These are phyloP conservation scores for Colossoma macropomum DNA, from an alignment of 2,113 vertebrate species.

Conservation along the genomic window DNA sequence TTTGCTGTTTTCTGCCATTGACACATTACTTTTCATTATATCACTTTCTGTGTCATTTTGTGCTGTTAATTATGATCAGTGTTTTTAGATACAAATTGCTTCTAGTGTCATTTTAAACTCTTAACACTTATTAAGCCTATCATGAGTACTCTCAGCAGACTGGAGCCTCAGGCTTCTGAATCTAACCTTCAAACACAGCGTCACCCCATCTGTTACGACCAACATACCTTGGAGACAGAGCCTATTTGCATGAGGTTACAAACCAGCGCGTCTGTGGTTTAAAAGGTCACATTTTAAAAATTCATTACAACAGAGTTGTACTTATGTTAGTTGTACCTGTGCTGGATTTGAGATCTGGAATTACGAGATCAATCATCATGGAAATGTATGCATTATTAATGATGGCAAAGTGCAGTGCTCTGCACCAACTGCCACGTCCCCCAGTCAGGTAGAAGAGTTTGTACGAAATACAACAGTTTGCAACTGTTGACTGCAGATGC, in stretches of 20 bases:
- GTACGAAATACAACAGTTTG: background rate
- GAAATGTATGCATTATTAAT: slow-evolving; percentile 6
- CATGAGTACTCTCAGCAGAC: background rate
- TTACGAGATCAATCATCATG: background rate
- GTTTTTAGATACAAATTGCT: background rate
- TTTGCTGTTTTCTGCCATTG: too few relatives aligned
- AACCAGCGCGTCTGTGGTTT: background rate
- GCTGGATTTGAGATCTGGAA: background rate
- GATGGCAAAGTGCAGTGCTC: background rate
- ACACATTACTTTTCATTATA: background rate
- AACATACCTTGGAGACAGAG: background rate
- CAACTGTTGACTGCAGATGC: background rate
- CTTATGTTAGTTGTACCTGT: background rate
- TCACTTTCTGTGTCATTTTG: background rate
- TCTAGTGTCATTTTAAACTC: background rate
- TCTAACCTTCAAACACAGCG: slow-evolving; percentile 7
- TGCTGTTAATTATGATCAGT: background rate
- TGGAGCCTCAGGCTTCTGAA: background rate
- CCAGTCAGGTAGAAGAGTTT: background rate
- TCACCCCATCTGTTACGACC: slow-evolving; percentile 7
- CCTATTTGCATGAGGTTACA: background rate
- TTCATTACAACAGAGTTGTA: background rate
- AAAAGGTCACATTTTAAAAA: background rate
- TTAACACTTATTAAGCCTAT: background rate
- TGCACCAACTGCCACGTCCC: background rate